phyloP scores from a whole-genome alignment of 2,113 vertebrate genomes.

The Dascyllus trimaculatus region DNA sequence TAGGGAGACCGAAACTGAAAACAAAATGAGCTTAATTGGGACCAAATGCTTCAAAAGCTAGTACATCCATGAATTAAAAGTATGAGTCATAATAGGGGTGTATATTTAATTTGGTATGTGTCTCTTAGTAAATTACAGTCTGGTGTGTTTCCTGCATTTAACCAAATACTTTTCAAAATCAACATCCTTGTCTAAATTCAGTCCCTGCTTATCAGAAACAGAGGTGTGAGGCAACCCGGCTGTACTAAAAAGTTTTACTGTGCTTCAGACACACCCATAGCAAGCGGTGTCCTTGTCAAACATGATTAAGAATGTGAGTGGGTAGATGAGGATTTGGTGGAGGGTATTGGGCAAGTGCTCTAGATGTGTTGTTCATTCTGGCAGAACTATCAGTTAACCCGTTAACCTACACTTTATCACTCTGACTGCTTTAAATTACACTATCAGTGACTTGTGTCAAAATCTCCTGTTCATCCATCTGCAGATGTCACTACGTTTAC shows the following conservation, averaged over 20 bases:
- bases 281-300: conserved; percentile 15
- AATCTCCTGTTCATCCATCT: conserved; percentile 43
- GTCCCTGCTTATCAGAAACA: conserved; percentile 7
- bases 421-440: conserved; percentile 21
- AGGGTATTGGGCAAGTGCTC: conserved; percentile 12
- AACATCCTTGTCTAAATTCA: conserved; percentile 31
- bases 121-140: conserved; percentile 1
- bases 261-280: neutral
- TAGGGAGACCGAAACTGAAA: conserved; percentile 16
- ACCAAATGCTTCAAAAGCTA: conserved; percentile 44
- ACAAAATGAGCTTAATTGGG: conserved; percentile 33
- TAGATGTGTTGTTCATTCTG: conserved; percentile 50
- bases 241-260: neutral
- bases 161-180: conserved; percentile 17
- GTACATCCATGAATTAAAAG: conserved; percentile 16
- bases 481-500: conserved; percentile 58
- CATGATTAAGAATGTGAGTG: conserved; percentile 34
- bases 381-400: conserved; percentile 55
- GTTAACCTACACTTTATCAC: conserved; percentile 56
- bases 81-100: conserved; percentile 57
- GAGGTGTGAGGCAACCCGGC: neutral
- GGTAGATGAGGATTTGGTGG: conserved; percentile 14
- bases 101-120: conserved; percentile 16
- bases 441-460: conserved; percentile 46
- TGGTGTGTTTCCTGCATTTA: conserved; percentile 22